Evolutionary conservation across 2,797 vertebrate genomes (phyloP), one percentile per base, ranked within the genome.

Genomic region (Parauchenoglanis ngamensis): DNA sequence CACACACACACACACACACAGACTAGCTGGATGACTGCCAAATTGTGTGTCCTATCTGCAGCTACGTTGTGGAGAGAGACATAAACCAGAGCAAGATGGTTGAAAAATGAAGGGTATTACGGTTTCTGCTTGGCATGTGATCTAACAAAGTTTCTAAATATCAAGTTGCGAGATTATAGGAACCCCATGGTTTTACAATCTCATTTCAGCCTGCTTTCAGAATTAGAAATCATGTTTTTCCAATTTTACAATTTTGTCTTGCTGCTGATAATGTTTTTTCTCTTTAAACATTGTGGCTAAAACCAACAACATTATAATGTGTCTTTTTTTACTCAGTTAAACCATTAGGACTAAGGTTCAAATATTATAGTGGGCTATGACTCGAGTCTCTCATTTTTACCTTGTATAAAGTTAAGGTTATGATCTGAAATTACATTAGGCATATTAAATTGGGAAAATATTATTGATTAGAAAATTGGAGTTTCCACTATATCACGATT

Each of bases 11-110:
- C 67, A 35, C 31, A 35, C 31, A 68, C 65, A 68, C 65, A 31
- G 23, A 76, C 46, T 76, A 56, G 52, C 28, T 78, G 28, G 52
- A 78, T 78, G 54, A 10, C 28, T 78, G 52, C 76, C 76, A 78
- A 3, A 2, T 54, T 52, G 4, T 28, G 75, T 54, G 75, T 35
- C 28, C 52, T 35, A 1, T 57, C 28, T 78, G 52, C 28, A 56
- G 76, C 52, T 78, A 57, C 52, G 35, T 57, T 35, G 81, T 40
- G 19, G 8, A 76, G 57, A 72, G 28, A 83, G 85, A 90, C 88
- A 90, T 65, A 63, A 88, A 70, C 90, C 90, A 92, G 91, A 90
- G 68, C 86, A 90, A 90, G 77, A 59, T 85, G 28, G 80, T 89
- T 91, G 67, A 88, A 90, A 89, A 78, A 77, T 63, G 28, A 82